A percentile compares a stretch with the other conserved stretches of the same genome.
These are phyloP conservation scores for Butorides virescens DNA, from an alignment of 2,113 vertebrate genomes.

Conservation along the genomic window DNA sequence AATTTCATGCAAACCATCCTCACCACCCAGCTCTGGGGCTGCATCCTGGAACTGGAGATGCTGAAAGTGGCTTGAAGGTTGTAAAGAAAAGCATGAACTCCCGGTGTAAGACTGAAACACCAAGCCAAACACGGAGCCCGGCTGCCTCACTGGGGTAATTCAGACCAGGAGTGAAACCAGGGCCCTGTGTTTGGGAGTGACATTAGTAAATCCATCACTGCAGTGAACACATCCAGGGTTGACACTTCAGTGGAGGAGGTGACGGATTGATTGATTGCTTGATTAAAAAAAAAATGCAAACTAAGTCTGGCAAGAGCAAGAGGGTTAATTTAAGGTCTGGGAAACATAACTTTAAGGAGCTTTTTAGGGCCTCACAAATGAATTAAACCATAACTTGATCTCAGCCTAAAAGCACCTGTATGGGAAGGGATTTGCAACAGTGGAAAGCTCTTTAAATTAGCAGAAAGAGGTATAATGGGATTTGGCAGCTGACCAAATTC, in stretches of 20 bases:
- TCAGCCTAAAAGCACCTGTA: neutral
- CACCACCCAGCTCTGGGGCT: neutral
- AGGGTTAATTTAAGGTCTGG: neutral
- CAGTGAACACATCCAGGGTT: neutral
- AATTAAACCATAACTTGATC: neutral
- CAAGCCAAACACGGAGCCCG: neutral
- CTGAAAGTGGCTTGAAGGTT: neutral
- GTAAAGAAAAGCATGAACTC: neutral
- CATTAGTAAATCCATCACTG: neutral
- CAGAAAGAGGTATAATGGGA: neutral
- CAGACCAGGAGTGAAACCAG: neutral
- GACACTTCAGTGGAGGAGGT: neutral
- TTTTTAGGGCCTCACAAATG: neutral
- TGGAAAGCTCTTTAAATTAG: neutral
- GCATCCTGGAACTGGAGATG: neutral
- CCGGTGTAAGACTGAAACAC: neutral
- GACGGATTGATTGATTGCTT: neutral
- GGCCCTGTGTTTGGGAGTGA: accelerated
- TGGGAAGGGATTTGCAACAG: neutral
- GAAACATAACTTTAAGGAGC: neutral
- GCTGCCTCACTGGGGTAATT: neutral
- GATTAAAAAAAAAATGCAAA: neutral
- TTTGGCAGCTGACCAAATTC: neutral
- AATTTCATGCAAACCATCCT: neutral
- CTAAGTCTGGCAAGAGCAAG: neutral